Base-by-base conservation (phyloP, 2,113 vertebrate species). In the Rattus rattus region DNA sequence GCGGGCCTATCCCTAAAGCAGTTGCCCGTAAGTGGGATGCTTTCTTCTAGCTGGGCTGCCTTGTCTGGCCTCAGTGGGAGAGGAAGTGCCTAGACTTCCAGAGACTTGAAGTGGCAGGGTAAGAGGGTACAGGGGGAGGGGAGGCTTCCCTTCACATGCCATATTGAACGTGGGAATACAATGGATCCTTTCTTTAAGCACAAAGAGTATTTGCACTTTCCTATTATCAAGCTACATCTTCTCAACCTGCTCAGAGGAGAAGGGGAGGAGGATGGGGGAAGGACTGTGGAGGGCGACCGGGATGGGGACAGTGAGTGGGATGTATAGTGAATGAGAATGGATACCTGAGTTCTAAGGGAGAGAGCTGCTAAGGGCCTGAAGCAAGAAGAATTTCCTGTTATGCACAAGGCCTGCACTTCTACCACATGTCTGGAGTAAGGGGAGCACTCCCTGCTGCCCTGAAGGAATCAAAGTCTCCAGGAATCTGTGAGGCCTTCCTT, bases 101-200 rank as follows among this genome's bases (percentile, higher is more conserved):
- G 52, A 54, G 52, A 54, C 52, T 54, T 54, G 52, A 54, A 54
- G 52, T 54, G 52, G 7, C 52, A 54, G 52, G 52, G 52, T 7
- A 54, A 54, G 52, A 54, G 52, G 52, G 5, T 1, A 54, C 52
- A 54, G 52, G 52, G 52, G 7, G 52, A 54, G 52, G 52, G 11
- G 52, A 47, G 98, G 98, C 2, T 98, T 91, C 87, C 98, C 99
- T 99, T 87, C 36, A 43, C 28, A 52, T 2, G 20, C 36, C 26
- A 76, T 30, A 8, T 1, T 77, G 52, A 77, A 63, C 12, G 43
- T 90, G 56, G 52, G 0, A 26, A 69, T 59, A n/a, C 56, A 81
- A 76, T n/a, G 9, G 54, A 92, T 47, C 12, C 17, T 22, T 80
- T 49, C 33, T 73, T 39, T 73, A 36, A 61, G 65, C 12, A 39